A percentile compares a stretch with the other conserved stretches of the same genome.
Conservation (phyloP, 1,140 invertebrate genomes). For the Mesaphorura yosii region DNA sequence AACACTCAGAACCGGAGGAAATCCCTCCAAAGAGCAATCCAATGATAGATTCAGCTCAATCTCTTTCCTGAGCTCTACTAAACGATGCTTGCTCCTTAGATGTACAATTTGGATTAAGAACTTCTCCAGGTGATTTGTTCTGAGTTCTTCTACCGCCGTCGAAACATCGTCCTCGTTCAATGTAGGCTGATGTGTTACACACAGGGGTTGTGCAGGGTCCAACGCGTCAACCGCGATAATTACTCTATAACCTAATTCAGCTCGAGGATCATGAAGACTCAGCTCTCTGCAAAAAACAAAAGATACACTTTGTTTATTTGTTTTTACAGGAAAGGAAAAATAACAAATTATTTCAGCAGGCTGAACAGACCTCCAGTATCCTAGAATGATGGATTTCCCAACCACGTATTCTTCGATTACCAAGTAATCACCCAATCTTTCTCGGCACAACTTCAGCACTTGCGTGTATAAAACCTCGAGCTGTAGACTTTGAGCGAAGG, state of each 20-base stretch:
- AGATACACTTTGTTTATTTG: not conserved
- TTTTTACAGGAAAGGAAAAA: not conserved
- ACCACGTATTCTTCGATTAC: constrained; percentile 84
- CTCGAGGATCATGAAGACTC: constrained; percentile 50
- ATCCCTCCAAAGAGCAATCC: constrained; percentile 56
- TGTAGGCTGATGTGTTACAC: constrained; percentile 75
- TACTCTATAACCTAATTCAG: constrained; percentile 73
- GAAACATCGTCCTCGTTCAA: constrained; percentile 52
- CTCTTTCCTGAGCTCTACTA: constrained; percentile 71
- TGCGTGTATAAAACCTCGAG: constrained; percentile 92
- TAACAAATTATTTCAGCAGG: not conserved
- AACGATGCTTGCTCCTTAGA: constrained; percentile 67
- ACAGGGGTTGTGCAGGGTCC: constrained; percentile 65
- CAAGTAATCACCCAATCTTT: constrained; percentile 78
- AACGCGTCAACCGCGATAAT: constrained; percentile 76
- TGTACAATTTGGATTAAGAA: constrained; percentile 96
- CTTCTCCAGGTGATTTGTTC: constrained; percentile 26
- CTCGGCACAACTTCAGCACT: constrained; percentile 70
- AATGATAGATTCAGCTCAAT: constrained; percentile 37
- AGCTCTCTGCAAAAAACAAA: constrained; percentile 23
- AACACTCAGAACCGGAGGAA: constrained; percentile 79
- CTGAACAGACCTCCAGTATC: constrained; percentile 71
- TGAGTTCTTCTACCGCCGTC: constrained; percentile 22
- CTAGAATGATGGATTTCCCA: constrained; percentile 74
- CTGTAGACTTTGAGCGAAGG: constrained; percentile 89